Base-by-base conservation (phyloP, 2,797 vertebrate genomes). In the Naso thynnoides region DNA sequence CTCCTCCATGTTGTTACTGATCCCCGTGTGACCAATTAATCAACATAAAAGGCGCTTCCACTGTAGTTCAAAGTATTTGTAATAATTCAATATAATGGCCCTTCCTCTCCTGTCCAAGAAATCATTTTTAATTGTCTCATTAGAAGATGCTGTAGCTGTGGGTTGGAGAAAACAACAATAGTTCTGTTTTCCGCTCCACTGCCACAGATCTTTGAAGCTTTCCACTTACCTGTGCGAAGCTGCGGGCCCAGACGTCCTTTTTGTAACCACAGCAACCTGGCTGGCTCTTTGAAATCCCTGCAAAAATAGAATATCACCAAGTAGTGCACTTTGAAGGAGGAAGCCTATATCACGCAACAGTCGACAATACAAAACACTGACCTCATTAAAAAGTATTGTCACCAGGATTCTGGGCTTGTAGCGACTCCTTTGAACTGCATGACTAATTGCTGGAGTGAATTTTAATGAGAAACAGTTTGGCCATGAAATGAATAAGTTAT, bases 41-140 rank as follows among this genome's bases (percentile, higher is more conserved):
- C 80, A 87, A 74, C 86, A 90, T 85, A 77, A 88, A 87, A 87
- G 73, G 27, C 39, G 27, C 68, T 70, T 60, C 86, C 76, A 85
- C 78, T 76, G 86, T 60, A 85, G 87, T 89, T 91, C 83, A 91
- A 89, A 89, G 83, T 77, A 81, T 90, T 91, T 90, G 87, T 89
- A 85, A 90, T 91, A 87, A 86, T 82, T 91, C 81, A 86, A 78
- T 83, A 77, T 85, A 88, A 89, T 86, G 44, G 80, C 75, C n/a
- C 79, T 89, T 81, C 77, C 79, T 83, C 73, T 85, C 53, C 88
- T 90, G 87, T 93, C 89, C 89, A 91, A 86, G 83, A 89, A 92
- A 88, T 89, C 84, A 86, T 87, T 88, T 91, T 89, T 91, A 92
- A 93, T 93, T 90, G 91, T 91, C 90, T 92, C 87, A 86, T 92